Conservation (phyloP, 2,113 vertebrate species). For the Phycodurus eques region DNA sequence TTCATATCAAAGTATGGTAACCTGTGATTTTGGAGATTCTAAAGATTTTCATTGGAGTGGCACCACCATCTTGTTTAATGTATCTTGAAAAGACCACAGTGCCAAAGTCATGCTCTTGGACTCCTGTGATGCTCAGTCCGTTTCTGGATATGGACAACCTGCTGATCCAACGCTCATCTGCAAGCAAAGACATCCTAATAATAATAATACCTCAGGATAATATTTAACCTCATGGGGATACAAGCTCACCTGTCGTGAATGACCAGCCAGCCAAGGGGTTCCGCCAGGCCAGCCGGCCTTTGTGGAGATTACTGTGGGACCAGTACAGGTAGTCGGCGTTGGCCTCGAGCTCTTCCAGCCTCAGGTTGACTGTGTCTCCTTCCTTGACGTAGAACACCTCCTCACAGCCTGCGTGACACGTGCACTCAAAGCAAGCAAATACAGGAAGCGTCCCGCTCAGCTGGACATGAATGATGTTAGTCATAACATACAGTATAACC, state of each 20-base stretch:
- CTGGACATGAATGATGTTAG: neutral
- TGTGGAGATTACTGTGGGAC: neutral
- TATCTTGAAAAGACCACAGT: slow-evolving; percentile 16
- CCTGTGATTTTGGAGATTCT: slow-evolving; percentile 2
- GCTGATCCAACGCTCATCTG: slow-evolving; percentile 15
- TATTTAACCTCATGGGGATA: neutral
- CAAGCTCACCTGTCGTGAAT: neutral
- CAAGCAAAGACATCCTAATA: neutral
- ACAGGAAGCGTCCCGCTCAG: neutral
- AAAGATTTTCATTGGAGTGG: neutral
- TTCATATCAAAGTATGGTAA: neutral
- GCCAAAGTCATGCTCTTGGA: slow-evolving; percentile 39
- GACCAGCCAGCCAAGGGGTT: neutral
- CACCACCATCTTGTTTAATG: fast-evolving
- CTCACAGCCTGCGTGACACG: neutral
- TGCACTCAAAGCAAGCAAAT: neutral
- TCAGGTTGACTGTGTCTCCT: neutral
- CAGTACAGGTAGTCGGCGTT: neutral
- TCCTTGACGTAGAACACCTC: neutral
- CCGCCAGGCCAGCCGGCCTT: neutral
- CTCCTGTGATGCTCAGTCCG: slow-evolving; percentile 38
- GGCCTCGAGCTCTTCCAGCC: neutral
- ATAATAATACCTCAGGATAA: neutral
- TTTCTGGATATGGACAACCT: fast-evolving
- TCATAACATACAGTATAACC: neutral